Percentiles rank a stretch among this genome's conserved stretches.
Evolutionary conservation across 2,797 vertebrate species (phyloP).

Genomic region (Anguilla pacifica): DNA sequence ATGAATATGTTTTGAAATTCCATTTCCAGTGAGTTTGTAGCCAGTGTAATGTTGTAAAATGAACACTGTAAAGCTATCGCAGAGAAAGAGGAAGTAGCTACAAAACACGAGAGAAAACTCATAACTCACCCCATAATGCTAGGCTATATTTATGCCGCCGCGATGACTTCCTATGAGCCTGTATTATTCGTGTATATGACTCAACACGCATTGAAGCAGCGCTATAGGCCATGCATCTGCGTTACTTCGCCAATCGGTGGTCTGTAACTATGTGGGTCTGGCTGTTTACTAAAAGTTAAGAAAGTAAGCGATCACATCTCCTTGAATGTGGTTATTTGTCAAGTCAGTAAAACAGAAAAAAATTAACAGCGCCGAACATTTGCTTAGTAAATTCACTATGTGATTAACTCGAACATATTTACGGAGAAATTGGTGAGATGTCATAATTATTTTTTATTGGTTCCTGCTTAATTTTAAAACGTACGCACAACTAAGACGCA

Average conservation of each 20-base stretch:
- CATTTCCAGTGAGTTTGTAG: neutral
- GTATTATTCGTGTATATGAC: constrained; percentile 2
- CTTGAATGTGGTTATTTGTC: neutral
- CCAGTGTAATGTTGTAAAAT: neutral
- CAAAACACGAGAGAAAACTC: neutral
- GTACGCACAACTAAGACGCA: neutral
- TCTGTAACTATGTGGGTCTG: neutral
- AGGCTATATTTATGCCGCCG: neutral
- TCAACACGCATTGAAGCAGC: neutral
- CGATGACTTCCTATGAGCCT: neutral
- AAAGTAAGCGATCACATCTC: neutral
- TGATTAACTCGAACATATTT: neutral
- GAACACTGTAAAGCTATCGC: neutral
- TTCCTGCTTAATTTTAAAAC: neutral
- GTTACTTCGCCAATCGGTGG: neutral
- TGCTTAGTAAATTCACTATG: neutral
- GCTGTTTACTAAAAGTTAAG: constrained; percentile 8
- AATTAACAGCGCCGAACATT: neutral
- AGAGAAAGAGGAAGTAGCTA: neutral
- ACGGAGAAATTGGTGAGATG: neutral
- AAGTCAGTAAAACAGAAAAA: neutral
- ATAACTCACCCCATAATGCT: neutral
- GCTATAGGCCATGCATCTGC: neutral
- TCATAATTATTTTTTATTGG: neutral
- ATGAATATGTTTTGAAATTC: neutral